Evolutionary conservation across 2,888 invertebrate genomes (phyloP), one percentile per base, ranked within the genome.

Genomic region (Phengaris arion): DNA sequence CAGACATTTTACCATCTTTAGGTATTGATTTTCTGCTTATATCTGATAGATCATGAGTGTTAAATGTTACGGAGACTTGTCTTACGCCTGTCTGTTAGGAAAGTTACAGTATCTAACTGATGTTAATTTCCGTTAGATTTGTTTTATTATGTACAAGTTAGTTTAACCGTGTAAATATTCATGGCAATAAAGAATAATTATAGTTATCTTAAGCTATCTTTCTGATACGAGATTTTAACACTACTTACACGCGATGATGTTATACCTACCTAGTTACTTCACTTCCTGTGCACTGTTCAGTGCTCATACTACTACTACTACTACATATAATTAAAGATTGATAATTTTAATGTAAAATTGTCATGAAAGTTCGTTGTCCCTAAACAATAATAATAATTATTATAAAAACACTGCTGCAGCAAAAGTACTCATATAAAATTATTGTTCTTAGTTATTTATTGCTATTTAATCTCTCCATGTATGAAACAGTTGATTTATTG

Each of bases 141-240:
- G 57, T 57, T 7, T 8, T 57, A 57, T 48, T 48, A 48, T 35
- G 35, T 35, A 35, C 35, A 35, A 35, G 35, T 59, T 9, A 22
- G 6, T 59, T 59, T 59, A 22, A 22, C 59, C 59, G 22, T 59
- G 59, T 59, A 55, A n/a, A 55, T n/a, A 55, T 55, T 15, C 68
- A 69, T 74, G 45, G 57, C 12, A 15, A 46, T 74, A 10, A 22
- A 12, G 57, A 45, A 55, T 57, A 57, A 74, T 35, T 74, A 13
- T 55, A 2, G 15, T 55, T 73, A 46, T 74, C 55, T 74, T 10
- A 45, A 74, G 74, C 55, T 52, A 51, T 74, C 55, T 57, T 74
- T 46, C 57, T 74, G 57, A 46, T 57, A 74, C 35, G 22, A 51
- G 52, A 72, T 72, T 51, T 52, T n/a, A 52, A 57, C 57, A 9